phyloP scores from a whole-genome alignment of 2,888 invertebrate species.

The Habrosyne pyritoides region DNA sequence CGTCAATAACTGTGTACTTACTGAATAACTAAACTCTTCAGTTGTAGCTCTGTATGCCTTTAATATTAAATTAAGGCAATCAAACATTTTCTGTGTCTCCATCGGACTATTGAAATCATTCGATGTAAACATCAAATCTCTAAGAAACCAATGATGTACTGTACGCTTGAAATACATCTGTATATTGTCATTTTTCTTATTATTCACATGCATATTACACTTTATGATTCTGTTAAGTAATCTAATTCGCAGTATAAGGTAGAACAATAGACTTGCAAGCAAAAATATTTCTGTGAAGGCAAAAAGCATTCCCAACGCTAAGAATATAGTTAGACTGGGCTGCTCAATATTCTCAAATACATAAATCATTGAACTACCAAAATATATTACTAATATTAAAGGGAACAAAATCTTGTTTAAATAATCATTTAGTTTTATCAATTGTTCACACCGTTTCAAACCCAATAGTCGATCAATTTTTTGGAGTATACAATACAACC shows the following conservation, averaged over 20 bases:
- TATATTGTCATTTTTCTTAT: not conserved
- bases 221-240: slow-evolving; percentile 35
- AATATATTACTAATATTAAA: slow-evolving; percentile 21
- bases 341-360: slow-evolving; percentile 21
- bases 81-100: not conserved
- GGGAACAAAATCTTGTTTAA: slow-evolving; percentile 23
- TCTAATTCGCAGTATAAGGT: slow-evolving; percentile 29
- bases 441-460: slow-evolving; percentile 21
- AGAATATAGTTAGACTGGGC: slow-evolving; percentile 23
- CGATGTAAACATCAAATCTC: slow-evolving; percentile 21
- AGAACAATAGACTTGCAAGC: slow-evolving; percentile 31
- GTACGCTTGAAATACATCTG: not conserved
- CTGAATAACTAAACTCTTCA: slow-evolving; percentile 38
- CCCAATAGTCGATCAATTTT: slow-evolving; percentile 36
- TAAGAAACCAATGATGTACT: slow-evolving; percentile 5
- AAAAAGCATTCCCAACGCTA: slow-evolving; percentile 26
- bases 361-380: slow-evolving; percentile 23
- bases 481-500: slow-evolving; percentile 33
- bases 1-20: too few species aligned
- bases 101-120: not conserved
- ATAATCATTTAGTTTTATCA: slow-evolving; percentile 25
- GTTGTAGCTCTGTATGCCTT: slow-evolving; percentile 34
- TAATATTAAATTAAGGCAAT: slow-evolving; percentile 35
- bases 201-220: slow-evolving; percentile 16
- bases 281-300: slow-evolving; percentile 33